phyloP scores from a whole-genome alignment of 2,113 vertebrate genomes.

The Herpailurus yagouaroundi region DNA sequence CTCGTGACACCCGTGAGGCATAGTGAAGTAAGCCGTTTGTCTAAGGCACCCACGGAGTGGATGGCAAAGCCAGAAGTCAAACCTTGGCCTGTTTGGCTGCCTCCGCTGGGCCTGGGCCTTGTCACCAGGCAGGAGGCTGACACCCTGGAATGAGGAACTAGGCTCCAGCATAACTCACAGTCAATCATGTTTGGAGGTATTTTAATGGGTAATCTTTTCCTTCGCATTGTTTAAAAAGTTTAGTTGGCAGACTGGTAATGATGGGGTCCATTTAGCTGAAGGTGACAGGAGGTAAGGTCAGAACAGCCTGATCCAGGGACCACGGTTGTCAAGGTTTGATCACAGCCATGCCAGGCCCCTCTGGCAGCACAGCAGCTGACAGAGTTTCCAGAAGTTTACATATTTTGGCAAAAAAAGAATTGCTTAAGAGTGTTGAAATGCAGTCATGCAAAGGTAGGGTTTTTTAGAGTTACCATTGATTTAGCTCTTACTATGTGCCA shows the following conservation, averaged over 20 bases:
- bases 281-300: background rate
- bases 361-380: background rate
- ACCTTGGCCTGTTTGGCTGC: background rate
- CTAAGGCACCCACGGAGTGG: background rate
- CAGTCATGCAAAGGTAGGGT: background rate
- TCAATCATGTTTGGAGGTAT: background rate
- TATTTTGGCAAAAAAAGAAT: background rate
- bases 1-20: background rate
- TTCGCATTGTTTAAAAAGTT: background rate
- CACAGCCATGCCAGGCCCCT: background rate
- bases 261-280: background rate
- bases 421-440: background rate
- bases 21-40: background rate
- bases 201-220: background rate
- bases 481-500: background rate
- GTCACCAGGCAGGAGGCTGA: background rate
- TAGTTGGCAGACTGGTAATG: background rate
- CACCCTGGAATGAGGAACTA: slow-evolving; percentile 37
- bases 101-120: background rate
- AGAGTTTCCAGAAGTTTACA: background rate
- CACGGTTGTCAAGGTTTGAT: background rate
- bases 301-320: background rate
- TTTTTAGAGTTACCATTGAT: background rate
- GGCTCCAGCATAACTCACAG: background rate
- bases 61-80: background rate